Evolutionary conservation across 2,113 vertebrate species (phyloP), one percentile per base, ranked within the genome.

Genomic region (Scalopus aquaticus): DNA sequence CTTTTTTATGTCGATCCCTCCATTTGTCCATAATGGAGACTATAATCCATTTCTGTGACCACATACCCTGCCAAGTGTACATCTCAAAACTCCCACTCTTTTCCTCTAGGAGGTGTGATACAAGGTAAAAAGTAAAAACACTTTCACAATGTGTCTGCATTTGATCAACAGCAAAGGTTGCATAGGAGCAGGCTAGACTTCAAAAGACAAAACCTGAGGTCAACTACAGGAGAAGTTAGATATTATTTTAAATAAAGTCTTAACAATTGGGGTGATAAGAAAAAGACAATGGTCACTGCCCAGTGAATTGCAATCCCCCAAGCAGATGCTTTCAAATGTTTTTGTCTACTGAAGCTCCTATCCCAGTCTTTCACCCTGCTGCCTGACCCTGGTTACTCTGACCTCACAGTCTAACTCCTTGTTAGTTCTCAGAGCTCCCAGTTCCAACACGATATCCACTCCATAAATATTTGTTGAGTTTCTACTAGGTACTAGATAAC

Each of bases 201-300:
- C 70, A 74, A 92, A 80, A 64, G 15, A 35, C n/a, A 90, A 37
- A 51, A 22, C 39, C 17, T 24, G n/a, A 37, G 39, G 24, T 32
- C 9, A 67, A 58, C 9, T 32, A 2, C 32, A 76, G 28, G 30
- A 46, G 19, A 35, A n/a, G 8, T 54, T 37, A 20, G 32, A 20
- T 56, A 35, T 39, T 64, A 42, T n/a, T 69, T 69, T 20, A 28
- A n/a, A 3, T 10, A 5, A 37, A 46, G 32, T 8, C 32, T 72
- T 51, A 9, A 9, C 44, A 42, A 7, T 16, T 17, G 13, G 4
- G 4, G 28, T 73, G 49, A 8, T 13, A 10, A 39, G 32, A 24
- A 28, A 19, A 20, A 49, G 11, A 46, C 26, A 37, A 1, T 44
- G n/a, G 6, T 22, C 6, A 9, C 6, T 1, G 0, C 0, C 3